These are phyloP conservation scores for Embiotoca jacksoni DNA, from an alignment of 2,113 vertebrate genomes.

Conservation along the genomic window DNA sequence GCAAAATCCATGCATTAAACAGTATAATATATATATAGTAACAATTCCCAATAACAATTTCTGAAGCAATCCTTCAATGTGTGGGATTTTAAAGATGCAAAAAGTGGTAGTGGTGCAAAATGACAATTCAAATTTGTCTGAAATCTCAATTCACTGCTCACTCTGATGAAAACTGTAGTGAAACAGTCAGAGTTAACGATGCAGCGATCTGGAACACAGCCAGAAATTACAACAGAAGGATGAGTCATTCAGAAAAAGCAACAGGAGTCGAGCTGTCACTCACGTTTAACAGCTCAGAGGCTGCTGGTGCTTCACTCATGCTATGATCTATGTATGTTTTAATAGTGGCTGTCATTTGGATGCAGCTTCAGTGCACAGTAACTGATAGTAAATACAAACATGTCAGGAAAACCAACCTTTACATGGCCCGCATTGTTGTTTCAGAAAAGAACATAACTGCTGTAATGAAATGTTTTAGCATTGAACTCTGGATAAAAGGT, in stretches of 20 bases:
- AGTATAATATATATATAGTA: background rate
- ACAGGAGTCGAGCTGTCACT: background rate
- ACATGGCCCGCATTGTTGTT: no score
- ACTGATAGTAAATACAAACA: background rate
- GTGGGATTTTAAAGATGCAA: conserved; percentile 1
- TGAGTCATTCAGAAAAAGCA: conserved; percentile 18
- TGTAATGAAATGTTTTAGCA: no score
- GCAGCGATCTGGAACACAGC: background rate
- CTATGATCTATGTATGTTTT: background rate
- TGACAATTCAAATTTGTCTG: background rate
- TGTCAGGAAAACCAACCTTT: no score
- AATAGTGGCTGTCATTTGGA: conserved; percentile 1
- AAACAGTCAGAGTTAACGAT: conserved; percentile 5
- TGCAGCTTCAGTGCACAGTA: background rate
- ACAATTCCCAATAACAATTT: background rate
- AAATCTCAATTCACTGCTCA: background rate
- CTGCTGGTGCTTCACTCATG: background rate
- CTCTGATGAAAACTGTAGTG: no score
- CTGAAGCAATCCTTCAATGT: background rate
- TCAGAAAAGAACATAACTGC: no score
- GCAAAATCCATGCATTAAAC: no score
- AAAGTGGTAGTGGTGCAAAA: background rate
- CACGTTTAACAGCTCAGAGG: background rate
- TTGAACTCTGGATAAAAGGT: background rate
- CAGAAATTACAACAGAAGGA: conserved; percentile 9